These are phyloP conservation scores for Colaptes auratus DNA, from an alignment of 2,113 vertebrate species.

Conservation along the genomic window DNA sequence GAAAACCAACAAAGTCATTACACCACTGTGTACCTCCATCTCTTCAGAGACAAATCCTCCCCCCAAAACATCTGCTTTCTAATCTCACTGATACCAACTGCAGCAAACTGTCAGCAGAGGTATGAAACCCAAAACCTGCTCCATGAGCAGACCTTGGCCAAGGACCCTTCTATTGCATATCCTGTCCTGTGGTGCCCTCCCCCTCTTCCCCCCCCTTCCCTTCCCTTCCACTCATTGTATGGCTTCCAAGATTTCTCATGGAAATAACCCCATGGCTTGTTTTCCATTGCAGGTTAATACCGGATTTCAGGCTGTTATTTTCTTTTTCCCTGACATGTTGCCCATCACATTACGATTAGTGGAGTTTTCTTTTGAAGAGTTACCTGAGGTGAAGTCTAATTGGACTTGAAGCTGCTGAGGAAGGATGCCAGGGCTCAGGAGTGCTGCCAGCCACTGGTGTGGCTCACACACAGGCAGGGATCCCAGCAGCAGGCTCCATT, in stretches of 20 bases:
- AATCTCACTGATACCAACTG: background rate
- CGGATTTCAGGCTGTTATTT: constrained; percentile 52
- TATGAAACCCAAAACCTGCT: constrained; percentile 52
- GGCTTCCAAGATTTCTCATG: constrained; percentile 69
- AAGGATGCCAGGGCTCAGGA: constrained; percentile 59
- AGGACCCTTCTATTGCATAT: constrained; percentile 21
- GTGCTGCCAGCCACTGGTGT: background rate
- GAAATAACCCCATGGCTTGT: constrained; percentile 73
- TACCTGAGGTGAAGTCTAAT: constrained; percentile 77
- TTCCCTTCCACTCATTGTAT: constrained; percentile 42
- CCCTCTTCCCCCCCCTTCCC: background rate
- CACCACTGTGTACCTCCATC: fast-evolving
- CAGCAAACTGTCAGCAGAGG: constrained; percentile 40
- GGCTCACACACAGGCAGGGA: background rate
- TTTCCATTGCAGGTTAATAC: constrained; percentile 66
- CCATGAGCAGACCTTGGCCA: constrained; percentile 44
- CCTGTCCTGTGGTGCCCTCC: background rate
- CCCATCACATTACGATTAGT: constrained; percentile 72
- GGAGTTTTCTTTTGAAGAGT: constrained; percentile 72
- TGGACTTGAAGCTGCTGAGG: constrained; percentile 33
- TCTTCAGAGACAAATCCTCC: background rate
- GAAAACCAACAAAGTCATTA: background rate
- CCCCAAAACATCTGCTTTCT: background rate
- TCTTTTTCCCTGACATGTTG: constrained; percentile 57
- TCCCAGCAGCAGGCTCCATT: constrained; percentile 25